phyloP scores from a whole-genome alignment of 1,140 invertebrate species.

The Steinernema feltiae region DNA sequence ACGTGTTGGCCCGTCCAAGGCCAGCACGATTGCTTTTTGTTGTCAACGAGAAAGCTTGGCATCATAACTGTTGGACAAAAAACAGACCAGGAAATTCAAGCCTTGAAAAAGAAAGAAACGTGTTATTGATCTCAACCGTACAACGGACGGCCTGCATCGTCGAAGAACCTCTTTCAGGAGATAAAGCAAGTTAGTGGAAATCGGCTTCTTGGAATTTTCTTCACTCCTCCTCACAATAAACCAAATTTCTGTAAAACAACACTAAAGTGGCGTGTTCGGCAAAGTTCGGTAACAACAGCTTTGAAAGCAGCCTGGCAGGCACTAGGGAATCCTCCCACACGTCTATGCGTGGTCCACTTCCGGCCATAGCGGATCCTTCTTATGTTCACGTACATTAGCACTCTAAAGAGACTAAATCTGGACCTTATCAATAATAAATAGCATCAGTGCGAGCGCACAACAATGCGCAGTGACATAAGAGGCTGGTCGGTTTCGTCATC shows the following conservation, averaged over 20 bases:
- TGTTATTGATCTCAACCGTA: too few relatives aligned
- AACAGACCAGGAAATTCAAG: too few relatives aligned
- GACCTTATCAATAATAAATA: slow-evolving; percentile 6
- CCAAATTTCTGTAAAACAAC: neutral
- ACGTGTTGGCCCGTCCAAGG: neutral
- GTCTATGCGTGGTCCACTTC: neutral
- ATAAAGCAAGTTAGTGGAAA: too few relatives aligned
- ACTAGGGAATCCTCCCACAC: slow-evolving; percentile 2
- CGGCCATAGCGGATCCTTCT: neutral
- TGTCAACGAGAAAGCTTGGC: neutral
- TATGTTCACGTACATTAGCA: neutral
- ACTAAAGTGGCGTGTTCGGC: neutral
- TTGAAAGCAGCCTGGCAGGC: neutral
- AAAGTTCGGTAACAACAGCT: slow-evolving; percentile 2
- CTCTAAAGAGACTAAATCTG: neutral
- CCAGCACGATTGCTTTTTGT: neutral
- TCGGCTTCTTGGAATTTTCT: too few relatives aligned
- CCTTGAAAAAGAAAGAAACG: too few relatives aligned
- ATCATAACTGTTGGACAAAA: too few relatives aligned
- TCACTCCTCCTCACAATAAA: too few relatives aligned
- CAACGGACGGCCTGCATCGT: too few relatives aligned
- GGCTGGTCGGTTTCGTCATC: too few relatives aligned
- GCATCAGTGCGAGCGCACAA: neutral
- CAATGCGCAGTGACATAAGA: neutral
- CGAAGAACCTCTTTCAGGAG: too few relatives aligned